phyloP scores from a whole-genome alignment of 2,113 vertebrate genomes.

The Aptenodytes forsteri region DNA sequence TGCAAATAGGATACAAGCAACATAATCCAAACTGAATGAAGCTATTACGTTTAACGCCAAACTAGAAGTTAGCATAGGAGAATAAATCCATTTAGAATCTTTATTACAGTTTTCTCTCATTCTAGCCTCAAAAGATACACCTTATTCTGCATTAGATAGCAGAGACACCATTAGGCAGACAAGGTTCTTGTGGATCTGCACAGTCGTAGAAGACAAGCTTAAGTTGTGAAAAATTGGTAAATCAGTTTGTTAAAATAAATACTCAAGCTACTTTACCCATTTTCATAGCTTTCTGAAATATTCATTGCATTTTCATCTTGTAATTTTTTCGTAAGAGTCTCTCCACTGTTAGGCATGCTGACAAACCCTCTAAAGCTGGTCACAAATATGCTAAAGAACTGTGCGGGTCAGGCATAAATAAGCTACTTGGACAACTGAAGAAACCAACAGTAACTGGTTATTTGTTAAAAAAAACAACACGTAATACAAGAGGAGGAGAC shows the following conservation, averaged over 20 bases:
- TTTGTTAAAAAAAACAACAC: constrained; percentile 9
- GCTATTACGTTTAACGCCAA: background rate
- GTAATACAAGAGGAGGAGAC: constrained; percentile 50
- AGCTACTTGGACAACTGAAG: background rate
- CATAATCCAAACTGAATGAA: background rate
- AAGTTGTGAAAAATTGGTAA: background rate
- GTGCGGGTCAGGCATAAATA: background rate
- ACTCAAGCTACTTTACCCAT: constrained; percentile 57
- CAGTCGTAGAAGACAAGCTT: background rate
- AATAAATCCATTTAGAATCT: background rate
- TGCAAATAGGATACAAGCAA: background rate
- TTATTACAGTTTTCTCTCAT: background rate
- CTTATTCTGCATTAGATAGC: background rate
- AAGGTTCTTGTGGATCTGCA: background rate
- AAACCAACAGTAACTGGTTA: background rate
- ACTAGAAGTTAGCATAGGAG: background rate
- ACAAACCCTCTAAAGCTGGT: background rate
- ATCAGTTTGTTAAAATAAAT: background rate
- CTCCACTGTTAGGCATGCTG: constrained; percentile 51
- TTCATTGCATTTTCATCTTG: background rate
- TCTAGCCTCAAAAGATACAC: background rate
- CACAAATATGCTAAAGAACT: background rate
- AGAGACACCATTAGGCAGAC: background rate
- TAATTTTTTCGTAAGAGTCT: background rate
- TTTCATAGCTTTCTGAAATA: background rate